Evolutionary conservation across 1,140 invertebrate genomes (phyloP).

Genomic region (Ceratosolen fusciceps): DNA sequence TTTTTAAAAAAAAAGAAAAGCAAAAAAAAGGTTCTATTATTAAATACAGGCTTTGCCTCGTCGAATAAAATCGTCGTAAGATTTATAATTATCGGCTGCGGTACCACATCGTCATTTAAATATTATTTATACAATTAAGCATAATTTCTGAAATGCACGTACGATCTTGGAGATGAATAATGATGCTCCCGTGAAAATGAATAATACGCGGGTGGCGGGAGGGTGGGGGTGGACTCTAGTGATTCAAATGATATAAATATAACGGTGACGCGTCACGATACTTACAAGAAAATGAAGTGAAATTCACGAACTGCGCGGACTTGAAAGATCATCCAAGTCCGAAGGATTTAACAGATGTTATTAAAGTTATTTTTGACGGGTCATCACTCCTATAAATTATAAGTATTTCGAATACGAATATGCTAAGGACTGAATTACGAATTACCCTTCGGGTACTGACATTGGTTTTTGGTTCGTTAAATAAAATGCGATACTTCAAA

Average conservation of each 20-base stretch:
- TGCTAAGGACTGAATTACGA: not conserved
- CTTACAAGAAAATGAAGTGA: conserved; percentile 13
- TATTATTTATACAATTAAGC: not conserved
- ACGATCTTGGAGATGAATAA: conserved; percentile 29
- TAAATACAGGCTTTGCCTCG: too few species aligned
- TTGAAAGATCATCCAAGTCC: not conserved
- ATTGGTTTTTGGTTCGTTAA: not conserved
- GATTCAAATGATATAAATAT: not conserved
- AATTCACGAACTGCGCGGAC: conserved; percentile 7
- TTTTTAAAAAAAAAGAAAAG: too few species aligned
- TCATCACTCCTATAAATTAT: not conserved
- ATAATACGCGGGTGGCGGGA: conserved; percentile 10
- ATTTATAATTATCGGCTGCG: not conserved
- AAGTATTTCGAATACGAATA: not conserved
- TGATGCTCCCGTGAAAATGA: conserved; percentile 19
- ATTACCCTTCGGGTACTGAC: not conserved
- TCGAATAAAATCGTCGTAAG: too few species aligned
- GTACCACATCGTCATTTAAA: too few species aligned
- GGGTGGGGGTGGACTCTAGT: too few species aligned
- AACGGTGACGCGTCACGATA: conserved; percentile 20
- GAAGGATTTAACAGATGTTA: conserved; percentile 14
- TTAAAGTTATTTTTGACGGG: conserved; percentile 5
- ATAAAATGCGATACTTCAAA: conserved; percentile 45
- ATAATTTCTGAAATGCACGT: conserved; percentile 1
- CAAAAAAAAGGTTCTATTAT: too few species aligned